These are phyloP conservation scores for Rallus crepitans DNA, from an alignment of 2,797 vertebrate genomes.

Conservation along the genomic window DNA sequence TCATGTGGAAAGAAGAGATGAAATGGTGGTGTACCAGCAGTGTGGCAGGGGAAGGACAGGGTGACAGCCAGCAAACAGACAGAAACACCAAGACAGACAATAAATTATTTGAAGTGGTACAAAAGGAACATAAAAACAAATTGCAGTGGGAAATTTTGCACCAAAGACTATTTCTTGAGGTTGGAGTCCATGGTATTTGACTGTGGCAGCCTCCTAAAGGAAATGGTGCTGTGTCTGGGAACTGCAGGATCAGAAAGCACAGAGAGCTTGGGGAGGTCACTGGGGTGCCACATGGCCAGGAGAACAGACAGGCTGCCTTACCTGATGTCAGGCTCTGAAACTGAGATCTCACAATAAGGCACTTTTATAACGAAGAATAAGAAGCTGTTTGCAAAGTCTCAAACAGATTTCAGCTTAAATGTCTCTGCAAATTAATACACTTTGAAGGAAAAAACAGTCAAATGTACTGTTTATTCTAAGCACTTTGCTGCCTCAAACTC, in stretches of 20 bases:
- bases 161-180: background rate
- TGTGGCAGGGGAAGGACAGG: background rate
- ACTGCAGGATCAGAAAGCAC: background rate
- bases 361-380: background rate
- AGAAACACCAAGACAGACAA: background rate
- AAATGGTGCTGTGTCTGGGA: background rate
- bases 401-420: background rate
- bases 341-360: background rate
- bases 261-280: background rate
- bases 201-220: background rate
- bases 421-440: slow-evolving; percentile 15
- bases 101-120: background rate
- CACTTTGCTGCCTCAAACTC: slow-evolving; percentile 37
- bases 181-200: background rate
- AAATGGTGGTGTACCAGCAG: background rate
- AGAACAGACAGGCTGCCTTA: background rate
- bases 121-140: background rate
- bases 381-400: background rate
- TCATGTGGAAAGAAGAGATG: background rate
- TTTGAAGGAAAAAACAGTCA: background rate
- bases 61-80: background rate
- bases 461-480: slow-evolving; percentile 41
- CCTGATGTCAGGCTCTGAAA: background rate
- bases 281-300: background rate
- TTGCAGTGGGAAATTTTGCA: background rate